Conservation (phyloP, 2,888 invertebrate genomes). For the Scrobipalpa costella region DNA sequence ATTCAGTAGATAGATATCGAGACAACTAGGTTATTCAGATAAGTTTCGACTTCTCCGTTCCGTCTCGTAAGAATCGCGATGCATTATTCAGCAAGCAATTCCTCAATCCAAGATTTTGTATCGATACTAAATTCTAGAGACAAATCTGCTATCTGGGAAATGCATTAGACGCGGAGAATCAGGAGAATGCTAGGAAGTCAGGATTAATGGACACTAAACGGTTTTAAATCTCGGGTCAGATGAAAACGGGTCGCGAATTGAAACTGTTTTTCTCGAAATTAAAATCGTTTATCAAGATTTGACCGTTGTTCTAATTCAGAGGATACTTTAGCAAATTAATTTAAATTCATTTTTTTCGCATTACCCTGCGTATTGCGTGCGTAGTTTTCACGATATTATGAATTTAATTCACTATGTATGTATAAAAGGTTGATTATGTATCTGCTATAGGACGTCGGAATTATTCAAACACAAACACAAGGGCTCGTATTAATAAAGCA, state of each 20-base stretch:
- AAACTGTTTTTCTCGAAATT: slow-evolving; percentile 15
- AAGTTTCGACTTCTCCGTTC: background rate
- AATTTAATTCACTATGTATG: too few species aligned
- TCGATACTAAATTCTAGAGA: slow-evolving; percentile 11
- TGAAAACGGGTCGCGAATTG: slow-evolving; percentile 10
- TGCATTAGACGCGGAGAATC: background rate
- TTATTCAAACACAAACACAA: too few species aligned
- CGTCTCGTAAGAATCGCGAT: slow-evolving; percentile 3
- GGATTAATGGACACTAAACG: slow-evolving; percentile 10
- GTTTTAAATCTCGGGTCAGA: slow-evolving; percentile 1
- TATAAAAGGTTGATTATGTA: too few species aligned
- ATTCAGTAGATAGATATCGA: background rate
- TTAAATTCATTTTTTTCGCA: too few species aligned
- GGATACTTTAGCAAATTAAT: too few species aligned
- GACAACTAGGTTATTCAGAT: slow-evolving; percentile 17
- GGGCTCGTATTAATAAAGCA: too few species aligned
- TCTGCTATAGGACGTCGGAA: too few species aligned
- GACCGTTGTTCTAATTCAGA: slow-evolving; percentile 1
- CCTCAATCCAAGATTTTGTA: slow-evolving; percentile 16
- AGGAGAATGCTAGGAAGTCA: background rate
- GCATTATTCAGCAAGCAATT: slow-evolving; percentile 14
- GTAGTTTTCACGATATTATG: too few species aligned
- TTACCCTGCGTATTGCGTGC: too few species aligned
- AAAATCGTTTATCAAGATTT: slow-evolving; percentile 13
- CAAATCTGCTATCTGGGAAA: slow-evolving; percentile 14